Conservation (phyloP, 2,888 invertebrate genomes). For the Taenaris catops region DNA sequence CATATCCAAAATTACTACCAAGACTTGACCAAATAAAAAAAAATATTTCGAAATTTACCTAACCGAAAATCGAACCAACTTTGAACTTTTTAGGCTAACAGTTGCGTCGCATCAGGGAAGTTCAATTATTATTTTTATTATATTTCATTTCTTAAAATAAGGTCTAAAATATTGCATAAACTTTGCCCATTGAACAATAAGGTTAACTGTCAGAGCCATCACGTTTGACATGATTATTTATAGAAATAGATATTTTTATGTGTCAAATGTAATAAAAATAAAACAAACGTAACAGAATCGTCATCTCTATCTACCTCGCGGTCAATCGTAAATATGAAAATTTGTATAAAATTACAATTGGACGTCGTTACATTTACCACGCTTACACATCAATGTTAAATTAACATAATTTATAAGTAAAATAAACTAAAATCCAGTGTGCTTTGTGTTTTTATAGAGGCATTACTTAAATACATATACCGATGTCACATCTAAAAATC, state of each 20-base stretch:
- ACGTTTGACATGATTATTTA: too few species aligned
- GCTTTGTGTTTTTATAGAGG: conserved; percentile 8
- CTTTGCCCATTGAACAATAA: too few species aligned
- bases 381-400: conserved; percentile 10
- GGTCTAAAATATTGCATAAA: too few species aligned
- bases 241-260: neutral
- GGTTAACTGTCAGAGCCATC: too few species aligned
- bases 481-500: conserved; percentile 1
- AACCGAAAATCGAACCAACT: too few species aligned
- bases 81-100: too few species aligned
- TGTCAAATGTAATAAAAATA: conserved; percentile 2
- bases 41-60: too few species aligned
- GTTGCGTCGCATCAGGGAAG: too few species aligned
- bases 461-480: conserved; percentile 5
- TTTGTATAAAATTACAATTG: conserved; percentile 18
- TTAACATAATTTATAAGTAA: conserved; percentile 17
- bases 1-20: too few species aligned
- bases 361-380: conserved; percentile 8
- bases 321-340: conserved; percentile 11
- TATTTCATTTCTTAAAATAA: too few species aligned
- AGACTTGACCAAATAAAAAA: too few species aligned
- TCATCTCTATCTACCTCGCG: conserved; percentile 11
- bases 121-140: too few species aligned
- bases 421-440: conserved; percentile 6
- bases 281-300: conserved; percentile 5